A percentile compares a stretch with the other conserved stretches of the same genome.
Evolutionary conservation across 2,797 vertebrate species (phyloP).

Genomic region (Gadopsis bispinosus): DNA sequence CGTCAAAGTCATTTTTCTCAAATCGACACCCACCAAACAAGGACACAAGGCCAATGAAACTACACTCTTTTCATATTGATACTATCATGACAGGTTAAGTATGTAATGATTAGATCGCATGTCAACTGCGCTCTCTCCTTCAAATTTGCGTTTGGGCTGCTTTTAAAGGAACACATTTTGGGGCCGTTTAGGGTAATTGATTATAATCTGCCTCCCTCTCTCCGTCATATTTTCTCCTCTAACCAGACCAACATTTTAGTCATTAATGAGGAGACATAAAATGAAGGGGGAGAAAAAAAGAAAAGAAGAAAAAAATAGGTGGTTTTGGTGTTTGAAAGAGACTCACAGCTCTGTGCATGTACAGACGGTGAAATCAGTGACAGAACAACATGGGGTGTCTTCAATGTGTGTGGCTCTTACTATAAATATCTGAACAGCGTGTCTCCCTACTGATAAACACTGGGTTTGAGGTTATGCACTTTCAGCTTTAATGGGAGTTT

Average conservation of each 20-base stretch:
- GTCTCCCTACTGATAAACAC: neutral
- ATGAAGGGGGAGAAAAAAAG: neutral
- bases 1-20: conserved; percentile 1
- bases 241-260: conserved; percentile 61
- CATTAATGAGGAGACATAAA: conserved; percentile 70
- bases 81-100: neutral
- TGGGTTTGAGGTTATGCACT: neutral
- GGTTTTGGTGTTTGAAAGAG: conserved; percentile 18
- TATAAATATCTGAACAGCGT: neutral
- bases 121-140: neutral
- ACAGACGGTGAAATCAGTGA: neutral
- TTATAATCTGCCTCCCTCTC: conserved; percentile 36
- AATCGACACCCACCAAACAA: conserved; percentile 5
- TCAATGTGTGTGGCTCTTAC: neutral
- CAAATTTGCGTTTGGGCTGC: conserved; percentile 31
- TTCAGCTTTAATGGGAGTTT: neutral
- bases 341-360: neutral
- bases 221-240: conserved; percentile 37
- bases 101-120: neutral
- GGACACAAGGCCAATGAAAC: neutral
- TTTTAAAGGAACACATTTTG: conserved; percentile 62
- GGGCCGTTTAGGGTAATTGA: conserved; percentile 56
- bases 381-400: neutral
- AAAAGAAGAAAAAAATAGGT: neutral
- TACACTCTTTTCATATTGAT: neutral